Evolutionary conservation across 2,113 vertebrate species (phyloP).

Genomic region (Mastomys natalensis): DNA sequence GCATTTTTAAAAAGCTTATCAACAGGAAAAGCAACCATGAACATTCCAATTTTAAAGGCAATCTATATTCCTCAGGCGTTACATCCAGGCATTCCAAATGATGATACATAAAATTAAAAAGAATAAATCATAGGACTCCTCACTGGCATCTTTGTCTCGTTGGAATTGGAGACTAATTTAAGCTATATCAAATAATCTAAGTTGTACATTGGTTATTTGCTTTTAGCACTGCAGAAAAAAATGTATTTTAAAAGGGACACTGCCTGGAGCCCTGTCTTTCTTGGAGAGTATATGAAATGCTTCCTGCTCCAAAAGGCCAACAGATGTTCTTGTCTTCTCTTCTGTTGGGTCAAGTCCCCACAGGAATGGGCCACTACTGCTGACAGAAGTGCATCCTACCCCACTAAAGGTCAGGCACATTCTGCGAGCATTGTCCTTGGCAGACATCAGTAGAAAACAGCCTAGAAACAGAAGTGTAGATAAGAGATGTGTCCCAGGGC

Average conservation of each 20-base stretch:
- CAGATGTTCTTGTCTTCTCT: background rate
- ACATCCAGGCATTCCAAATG: conserved; percentile 26
- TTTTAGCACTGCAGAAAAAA: conserved; percentile 26
- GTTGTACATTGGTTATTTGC: conserved; percentile 24
- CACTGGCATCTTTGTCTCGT: background rate
- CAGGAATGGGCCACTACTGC: background rate
- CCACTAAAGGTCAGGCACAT: background rate
- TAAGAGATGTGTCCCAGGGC: background rate
- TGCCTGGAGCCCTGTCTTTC: background rate
- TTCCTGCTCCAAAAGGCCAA: background rate
- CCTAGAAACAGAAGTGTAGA: conserved; percentile 8
- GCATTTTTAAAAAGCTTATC: conserved; percentile 36
- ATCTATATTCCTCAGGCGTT: conserved; percentile 1
- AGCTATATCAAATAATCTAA: conserved; percentile 21
- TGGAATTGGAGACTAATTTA: conserved; percentile 28
- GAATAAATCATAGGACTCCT: conserved; percentile 13
- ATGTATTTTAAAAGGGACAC: conserved; percentile 7
- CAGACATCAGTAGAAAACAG: conserved; percentile 34
- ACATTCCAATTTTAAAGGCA: conserved; percentile 56
- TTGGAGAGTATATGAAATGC: background rate
- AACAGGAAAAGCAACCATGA: conserved; percentile 20
- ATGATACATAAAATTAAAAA: conserved; percentile 45
- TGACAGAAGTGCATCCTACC: background rate
- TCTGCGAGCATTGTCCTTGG: background rate
- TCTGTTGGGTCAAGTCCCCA: background rate